Conservation (phyloP, 2,888 invertebrate genomes). For the Venusia cambrica region DNA sequence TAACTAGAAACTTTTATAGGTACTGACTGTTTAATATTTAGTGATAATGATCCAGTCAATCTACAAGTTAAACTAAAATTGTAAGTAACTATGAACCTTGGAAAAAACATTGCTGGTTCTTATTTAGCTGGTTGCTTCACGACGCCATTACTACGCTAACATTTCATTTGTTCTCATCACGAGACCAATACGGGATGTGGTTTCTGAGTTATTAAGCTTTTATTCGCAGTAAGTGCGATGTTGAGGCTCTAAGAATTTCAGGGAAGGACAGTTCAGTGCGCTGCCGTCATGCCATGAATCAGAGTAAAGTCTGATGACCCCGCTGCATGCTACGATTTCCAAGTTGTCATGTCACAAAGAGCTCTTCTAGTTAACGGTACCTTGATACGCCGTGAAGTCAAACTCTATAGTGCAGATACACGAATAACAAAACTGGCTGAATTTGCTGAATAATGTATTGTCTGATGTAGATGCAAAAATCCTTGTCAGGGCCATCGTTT, state of each 20-base stretch:
- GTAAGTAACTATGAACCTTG: no score
- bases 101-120: no score
- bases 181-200: no score
- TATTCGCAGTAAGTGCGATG: constrained; percentile 8
- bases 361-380: constrained; percentile 57
- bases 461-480: constrained; percentile 33
- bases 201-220: constrained; percentile 4
- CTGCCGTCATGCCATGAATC: constrained; percentile 51
- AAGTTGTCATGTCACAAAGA: constrained; percentile 43
- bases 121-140: no score
- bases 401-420: constrained; percentile 19
- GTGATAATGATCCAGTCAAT: no score
- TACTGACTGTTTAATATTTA: no score
- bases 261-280: constrained; percentile 25
- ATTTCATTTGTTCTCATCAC: no score
- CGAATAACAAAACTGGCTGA: constrained; percentile 17
- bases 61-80: no score
- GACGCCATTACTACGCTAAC: no score
- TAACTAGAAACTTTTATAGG: no score
- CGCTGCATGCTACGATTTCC: constrained; percentile 43
- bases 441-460: constrained; percentile 31
- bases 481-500: constrained; percentile 9
- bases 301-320: constrained; percentile 63
- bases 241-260: constrained; percentile 31
- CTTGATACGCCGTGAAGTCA: constrained; percentile 6